Conservation (phyloP, 2,113 vertebrate species). For the Plectropomus leopardus region DNA sequence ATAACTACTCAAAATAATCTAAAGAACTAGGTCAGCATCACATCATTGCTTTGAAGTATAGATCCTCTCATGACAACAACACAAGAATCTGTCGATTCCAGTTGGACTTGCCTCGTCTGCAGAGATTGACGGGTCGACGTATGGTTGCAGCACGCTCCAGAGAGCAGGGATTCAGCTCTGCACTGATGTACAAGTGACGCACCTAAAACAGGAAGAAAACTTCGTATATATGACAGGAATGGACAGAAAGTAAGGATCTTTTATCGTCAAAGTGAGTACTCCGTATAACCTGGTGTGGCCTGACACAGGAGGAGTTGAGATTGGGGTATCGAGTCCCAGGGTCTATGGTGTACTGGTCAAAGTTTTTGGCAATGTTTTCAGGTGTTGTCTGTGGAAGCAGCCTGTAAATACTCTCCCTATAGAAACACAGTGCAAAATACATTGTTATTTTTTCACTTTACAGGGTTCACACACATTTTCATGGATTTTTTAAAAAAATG, state of each 20-base stretch:
- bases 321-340: constrained; percentile 95
- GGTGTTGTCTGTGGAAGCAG: constrained; percentile 96
- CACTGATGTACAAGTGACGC: constrained; percentile 91
- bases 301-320: constrained; percentile 92
- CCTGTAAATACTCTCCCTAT: constrained; percentile 95
- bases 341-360: constrained; percentile 97
- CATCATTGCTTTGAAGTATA: background rate
- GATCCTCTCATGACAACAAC: background rate
- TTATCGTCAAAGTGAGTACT: constrained; percentile 19
- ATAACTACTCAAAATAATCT: background rate
- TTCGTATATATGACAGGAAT: background rate
- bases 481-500: too few species aligned
- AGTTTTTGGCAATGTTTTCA: constrained; percentile 97
- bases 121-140: constrained; percentile 90
- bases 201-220: constrained; percentile 83
- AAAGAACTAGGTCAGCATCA: constrained; percentile 4
- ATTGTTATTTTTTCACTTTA: too few species aligned
- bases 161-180: constrained; percentile 88
- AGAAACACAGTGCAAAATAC: constrained; percentile 15
- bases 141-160: constrained; percentile 89
- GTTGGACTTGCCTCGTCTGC: constrained; percentile 85
- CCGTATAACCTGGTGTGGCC: constrained; percentile 90
- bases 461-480: too few species aligned
- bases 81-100: background rate
- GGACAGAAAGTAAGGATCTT: background rate